A percentile compares a stretch with the other conserved stretches of the same genome.
phyloP scores from a whole-genome alignment of 2,113 vertebrate genomes.

The Vidua chalybeata region DNA sequence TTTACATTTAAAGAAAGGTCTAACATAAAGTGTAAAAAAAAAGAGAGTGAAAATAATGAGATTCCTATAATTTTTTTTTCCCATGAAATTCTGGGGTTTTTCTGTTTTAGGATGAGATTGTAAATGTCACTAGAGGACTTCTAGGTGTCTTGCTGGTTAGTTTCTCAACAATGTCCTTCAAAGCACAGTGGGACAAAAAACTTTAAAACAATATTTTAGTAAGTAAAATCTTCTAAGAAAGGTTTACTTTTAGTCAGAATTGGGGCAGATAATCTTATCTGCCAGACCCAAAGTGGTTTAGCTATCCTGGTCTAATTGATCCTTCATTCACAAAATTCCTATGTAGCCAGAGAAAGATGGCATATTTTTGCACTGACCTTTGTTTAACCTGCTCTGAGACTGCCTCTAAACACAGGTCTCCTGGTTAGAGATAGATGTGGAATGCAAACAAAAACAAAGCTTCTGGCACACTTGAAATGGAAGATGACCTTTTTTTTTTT shows the following conservation, averaged over 20 bases:
- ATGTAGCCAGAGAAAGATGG: not conserved
- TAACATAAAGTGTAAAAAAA: not conserved
- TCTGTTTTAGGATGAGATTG: not conserved
- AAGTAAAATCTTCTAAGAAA: not conserved
- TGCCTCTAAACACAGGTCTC: slow-evolving; percentile 25
- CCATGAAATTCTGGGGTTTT: not conserved
- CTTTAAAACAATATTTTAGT: not conserved
- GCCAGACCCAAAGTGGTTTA: not conserved
- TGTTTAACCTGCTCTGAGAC: slow-evolving; percentile 46
- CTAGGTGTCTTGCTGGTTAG: not conserved
- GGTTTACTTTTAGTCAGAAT: not conserved
- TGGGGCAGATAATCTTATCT: slow-evolving; percentile 14
- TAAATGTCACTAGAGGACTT: not conserved
- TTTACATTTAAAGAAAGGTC: not conserved
- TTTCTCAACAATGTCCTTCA: not conserved
- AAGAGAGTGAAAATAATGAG: not conserved
- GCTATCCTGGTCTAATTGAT: not conserved
- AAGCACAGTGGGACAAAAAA: not conserved
- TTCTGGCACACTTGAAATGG: slow-evolving; percentile 38
- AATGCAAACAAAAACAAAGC: slow-evolving; percentile 67
- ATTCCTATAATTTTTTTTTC: not conserved
- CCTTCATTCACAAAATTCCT: slow-evolving; percentile 50
- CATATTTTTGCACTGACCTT: slow-evolving; percentile 29
- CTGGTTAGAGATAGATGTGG: slow-evolving; percentile 26
- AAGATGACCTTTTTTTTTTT: not conserved